Conservation (phyloP, 2,888 invertebrate genomes). For the Diploptera punctata region DNA sequence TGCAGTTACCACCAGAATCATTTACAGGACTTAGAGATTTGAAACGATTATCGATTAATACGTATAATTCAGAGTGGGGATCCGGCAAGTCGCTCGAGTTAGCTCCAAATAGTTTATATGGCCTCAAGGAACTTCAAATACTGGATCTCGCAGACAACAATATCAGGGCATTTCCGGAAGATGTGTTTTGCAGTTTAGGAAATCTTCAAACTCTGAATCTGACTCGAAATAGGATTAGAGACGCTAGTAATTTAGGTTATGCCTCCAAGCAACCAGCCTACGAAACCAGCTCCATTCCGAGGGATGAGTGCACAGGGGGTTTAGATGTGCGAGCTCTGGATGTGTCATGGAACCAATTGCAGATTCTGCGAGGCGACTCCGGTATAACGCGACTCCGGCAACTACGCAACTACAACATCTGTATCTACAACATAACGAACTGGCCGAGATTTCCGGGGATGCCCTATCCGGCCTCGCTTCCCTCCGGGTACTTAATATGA, state of each 20-base stretch:
- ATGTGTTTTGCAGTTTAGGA: slow-evolving; percentile 78
- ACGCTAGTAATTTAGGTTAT: slow-evolving; percentile 68
- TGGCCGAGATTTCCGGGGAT: slow-evolving; percentile 78
- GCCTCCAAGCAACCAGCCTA: neutral
- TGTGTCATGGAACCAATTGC: slow-evolving; percentile 81
- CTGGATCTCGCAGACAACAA: slow-evolving; percentile 86
- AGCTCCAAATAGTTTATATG: slow-evolving; percentile 71
- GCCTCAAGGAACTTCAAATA: slow-evolving; percentile 78
- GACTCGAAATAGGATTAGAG: slow-evolving; percentile 82
- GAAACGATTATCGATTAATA: slow-evolving; percentile 78
- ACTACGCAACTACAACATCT: slow-evolving; percentile 79
- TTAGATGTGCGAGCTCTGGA: slow-evolving; percentile 79
- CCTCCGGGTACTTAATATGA: slow-evolving; percentile 82
- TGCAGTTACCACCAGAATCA: slow-evolving; percentile 75
- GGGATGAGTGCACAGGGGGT: slow-evolving; percentile 62
- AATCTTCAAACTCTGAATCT: slow-evolving; percentile 84
- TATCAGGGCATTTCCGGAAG: slow-evolving; percentile 79
- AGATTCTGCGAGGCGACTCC: slow-evolving; percentile 73
- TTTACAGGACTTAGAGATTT: slow-evolving; percentile 83
- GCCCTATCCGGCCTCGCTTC: slow-evolving; percentile 80
- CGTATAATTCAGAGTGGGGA: slow-evolving; percentile 81
- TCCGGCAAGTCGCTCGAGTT: slow-evolving; percentile 74
- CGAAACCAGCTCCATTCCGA: neutral
- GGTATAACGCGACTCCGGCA: slow-evolving; percentile 78
- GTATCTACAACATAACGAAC: slow-evolving; percentile 82